A percentile compares a stretch with the other conserved stretches of the same genome.
These are phyloP conservation scores for Ganaspis sp. DNA, from an alignment of 1,140 invertebrate species.

Conservation along the genomic window DNA sequence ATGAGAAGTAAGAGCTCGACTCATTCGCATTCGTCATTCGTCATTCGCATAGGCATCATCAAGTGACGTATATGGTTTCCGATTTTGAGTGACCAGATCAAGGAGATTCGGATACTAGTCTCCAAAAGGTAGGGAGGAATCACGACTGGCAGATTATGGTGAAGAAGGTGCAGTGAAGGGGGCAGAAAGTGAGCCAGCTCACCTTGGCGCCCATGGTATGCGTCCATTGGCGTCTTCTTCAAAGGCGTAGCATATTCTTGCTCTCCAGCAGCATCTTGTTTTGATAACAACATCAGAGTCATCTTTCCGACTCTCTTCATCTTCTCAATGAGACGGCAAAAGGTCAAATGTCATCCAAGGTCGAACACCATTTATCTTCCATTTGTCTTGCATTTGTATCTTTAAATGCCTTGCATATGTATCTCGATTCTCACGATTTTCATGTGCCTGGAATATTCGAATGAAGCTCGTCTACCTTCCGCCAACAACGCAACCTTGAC, in stretches of 20 bases:
- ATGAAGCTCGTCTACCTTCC: constrained; percentile 45
- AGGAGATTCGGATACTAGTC: not conserved
- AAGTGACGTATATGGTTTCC: not conserved
- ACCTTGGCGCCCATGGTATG: constrained; percentile 74
- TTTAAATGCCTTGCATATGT: not conserved
- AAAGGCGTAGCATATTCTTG: constrained; percentile 57
- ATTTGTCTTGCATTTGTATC: too few species aligned
- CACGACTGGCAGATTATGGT: constrained; percentile 37
- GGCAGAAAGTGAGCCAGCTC: constrained; percentile 59
- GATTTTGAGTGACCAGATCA: constrained; percentile 12
- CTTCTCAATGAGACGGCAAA: not conserved
- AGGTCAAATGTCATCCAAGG: not conserved
- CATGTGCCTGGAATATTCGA: constrained; percentile 39
- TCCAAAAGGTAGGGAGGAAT: constrained; percentile 30
- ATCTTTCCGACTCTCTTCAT: not conserved
- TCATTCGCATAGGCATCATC: not conserved
- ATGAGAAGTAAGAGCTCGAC: not conserved
- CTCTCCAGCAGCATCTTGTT: not conserved
- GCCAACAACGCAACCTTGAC: constrained; percentile 46
- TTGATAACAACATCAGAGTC: not conserved
- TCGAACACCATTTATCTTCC: not conserved
- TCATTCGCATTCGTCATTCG: not conserved
- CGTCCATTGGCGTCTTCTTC: constrained; percentile 66
- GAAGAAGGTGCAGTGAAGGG: constrained; percentile 33
- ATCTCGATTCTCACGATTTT: constrained; percentile 33